Conservation (phyloP, 2,888 invertebrate species). For the Reticulitermes lucifugus region DNA sequence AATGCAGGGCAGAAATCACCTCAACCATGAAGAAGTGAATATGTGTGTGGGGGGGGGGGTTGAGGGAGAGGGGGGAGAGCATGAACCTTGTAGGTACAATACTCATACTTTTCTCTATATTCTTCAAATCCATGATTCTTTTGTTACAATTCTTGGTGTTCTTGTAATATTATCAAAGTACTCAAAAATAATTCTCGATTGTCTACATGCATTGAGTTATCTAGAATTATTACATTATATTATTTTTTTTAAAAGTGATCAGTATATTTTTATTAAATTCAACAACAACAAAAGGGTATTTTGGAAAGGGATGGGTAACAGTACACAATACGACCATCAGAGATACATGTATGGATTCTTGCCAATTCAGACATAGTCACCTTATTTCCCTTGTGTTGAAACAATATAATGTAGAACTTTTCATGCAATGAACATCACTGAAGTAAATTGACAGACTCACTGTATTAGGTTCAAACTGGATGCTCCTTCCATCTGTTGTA, state of each 20-base stretch:
- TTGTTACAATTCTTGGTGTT: not conserved
- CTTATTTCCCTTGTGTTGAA: not conserved
- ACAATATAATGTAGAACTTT: not conserved
- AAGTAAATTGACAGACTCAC: constrained; percentile 11
- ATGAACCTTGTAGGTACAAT: not conserved
- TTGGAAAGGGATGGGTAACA: not conserved
- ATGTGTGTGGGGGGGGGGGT: too few species aligned
- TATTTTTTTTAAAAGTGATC: not conserved
- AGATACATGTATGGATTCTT: not conserved
- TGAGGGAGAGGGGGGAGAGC: not conserved
- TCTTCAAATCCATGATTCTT: not conserved
- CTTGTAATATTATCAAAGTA: constrained; percentile 3
- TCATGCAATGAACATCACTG: not conserved
- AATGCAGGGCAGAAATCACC: not conserved
- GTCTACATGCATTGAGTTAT: constrained; percentile 11
- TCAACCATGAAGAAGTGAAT: not conserved
- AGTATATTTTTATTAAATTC: not conserved
- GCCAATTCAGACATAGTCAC: not conserved
- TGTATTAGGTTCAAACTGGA: not conserved
- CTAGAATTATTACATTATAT: constrained; percentile 16
- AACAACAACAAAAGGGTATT: not conserved
- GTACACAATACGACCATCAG: not conserved
- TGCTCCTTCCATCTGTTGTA: not conserved
- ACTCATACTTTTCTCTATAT: not conserved
- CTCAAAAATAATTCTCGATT: constrained; percentile 19